Base-by-base conservation (phyloP, 2,888 invertebrate genomes). In the Pristionchus entomophagus region DNA sequence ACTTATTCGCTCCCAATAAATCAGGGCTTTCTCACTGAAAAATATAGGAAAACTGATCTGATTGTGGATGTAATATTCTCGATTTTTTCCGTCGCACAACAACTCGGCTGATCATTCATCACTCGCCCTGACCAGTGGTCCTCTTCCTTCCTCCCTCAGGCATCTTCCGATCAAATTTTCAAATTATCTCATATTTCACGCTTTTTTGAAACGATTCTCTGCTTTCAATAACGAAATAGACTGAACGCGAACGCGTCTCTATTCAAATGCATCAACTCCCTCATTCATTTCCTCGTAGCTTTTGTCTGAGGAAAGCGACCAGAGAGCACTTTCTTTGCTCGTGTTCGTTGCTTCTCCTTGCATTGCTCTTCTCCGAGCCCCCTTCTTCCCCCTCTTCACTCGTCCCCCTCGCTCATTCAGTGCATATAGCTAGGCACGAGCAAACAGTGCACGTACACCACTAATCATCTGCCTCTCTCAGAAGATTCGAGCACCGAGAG, bases 391-490 rank as follows among this genome's bases (percentile, higher is more conserved):
- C 19, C 78, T 53, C 78, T 53, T 78, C 51, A 17, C 78, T 53
- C 78, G 17, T 49, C 35, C 65, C 26, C 19, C 32, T 29, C 78
- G n/a, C 29, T 78, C 32, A 26, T 17, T 51, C 51, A 78, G 49
- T 53, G 51, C 51, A 78, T 51, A 78, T 51, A 78, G 78, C 51
- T 78, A 51, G 51, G 49, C 78, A 73, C 73, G 73, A 73, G 73
- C 73, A 73, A 73, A 73, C 73, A 73, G 45, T 73, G 73, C 41
- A 45, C 73, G 73, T 73, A 73, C 73, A 73, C 73, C 73, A 73
- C 73, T 73, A 73, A 73, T 73, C 73, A 59, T 59, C 19, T 26
- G 35, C 53, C 73, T 26, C 65, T 38, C 73, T 73, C 73, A 73
- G 73, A 38, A 73, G 73, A 38, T 73, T 45, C 38, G 38, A 45